Base-by-base conservation (phyloP, 1,140 invertebrate genomes). In the Caenorhabditis brenneri region DNA sequence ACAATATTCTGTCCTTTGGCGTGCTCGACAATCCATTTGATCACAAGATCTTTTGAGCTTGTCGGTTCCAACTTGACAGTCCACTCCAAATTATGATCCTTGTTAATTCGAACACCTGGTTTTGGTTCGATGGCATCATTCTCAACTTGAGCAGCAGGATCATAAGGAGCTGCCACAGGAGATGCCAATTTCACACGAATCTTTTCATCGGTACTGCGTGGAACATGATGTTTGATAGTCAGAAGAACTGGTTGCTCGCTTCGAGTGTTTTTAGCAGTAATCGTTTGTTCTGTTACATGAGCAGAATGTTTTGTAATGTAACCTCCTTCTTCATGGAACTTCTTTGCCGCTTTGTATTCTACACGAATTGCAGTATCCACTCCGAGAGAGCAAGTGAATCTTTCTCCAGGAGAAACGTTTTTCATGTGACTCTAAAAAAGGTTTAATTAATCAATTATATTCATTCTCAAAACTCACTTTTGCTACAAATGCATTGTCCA, bases 401-500 rank as follows among this genome's bases (percentile, higher is more conserved):
- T 88, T 85, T 92, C 91, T 42, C 87, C 86, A 10, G 91, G 90
- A 58, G 87, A 88, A 0, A 91, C 92, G 6, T 89, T 60, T 36
- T 91, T 80, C 31, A 80, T 36, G 22, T 80, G 6, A 79, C 39
- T 79, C 74, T 79, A 49, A 27, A 65, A 31, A 27, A 36, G 10
- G 5, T 29, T 27, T 19, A 12, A 29, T 31, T 0, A 4, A 29
- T 27, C 9, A 36, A 65, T 46, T 86, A 83, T 2, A 91, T 91
- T 49, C 19, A 0, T 19, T 51, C 5, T 19, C 12, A 51, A 88
- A 85, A 6, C 48, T 0, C 91, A 91, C 91, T 87, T 91, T 92
- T 12, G 89, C 91, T n/a, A 92, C 89, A 86, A 92, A 92, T 69
- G 88, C 91, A 86, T 92, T 91, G 83, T 92, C 91, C 42, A 92